A percentile compares a stretch with the other conserved stretches of the same genome.
Conservation (phyloP, 2,888 invertebrate species). For the Cephus nigrinus region DNA sequence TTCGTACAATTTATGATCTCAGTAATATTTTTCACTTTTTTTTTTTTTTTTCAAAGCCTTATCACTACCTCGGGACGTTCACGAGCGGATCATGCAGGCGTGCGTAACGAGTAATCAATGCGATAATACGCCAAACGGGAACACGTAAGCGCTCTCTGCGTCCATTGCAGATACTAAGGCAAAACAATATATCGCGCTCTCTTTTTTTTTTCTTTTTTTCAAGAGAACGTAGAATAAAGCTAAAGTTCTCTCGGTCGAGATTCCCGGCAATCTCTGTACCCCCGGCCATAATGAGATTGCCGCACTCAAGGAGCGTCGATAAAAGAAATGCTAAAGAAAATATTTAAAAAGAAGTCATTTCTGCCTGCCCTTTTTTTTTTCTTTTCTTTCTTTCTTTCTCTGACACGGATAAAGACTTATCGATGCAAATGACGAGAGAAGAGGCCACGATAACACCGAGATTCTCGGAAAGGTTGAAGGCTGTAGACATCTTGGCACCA, state of each 20-base stretch:
- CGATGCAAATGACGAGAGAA: not conserved
- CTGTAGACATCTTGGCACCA: slow-evolving; percentile 11
- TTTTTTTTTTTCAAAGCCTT: not conserved
- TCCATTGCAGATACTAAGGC: not conserved
- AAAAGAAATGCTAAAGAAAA: not conserved
- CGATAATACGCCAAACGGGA: not conserved
- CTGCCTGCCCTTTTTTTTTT: not conserved
- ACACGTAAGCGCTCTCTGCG: not conserved
- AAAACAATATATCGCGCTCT: not conserved
- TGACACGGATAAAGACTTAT: not conserved
- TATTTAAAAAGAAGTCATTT: not conserved
- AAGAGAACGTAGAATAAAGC: not conserved
- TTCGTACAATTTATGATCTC: not conserved
- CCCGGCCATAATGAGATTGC: not conserved
- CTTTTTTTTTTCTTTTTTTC: not conserved
- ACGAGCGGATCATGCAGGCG: not conserved
- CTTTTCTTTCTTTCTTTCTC: not conserved
- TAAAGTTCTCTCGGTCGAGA: not conserved
- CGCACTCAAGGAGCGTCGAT: not conserved
- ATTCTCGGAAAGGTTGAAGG: slow-evolving; percentile 2
- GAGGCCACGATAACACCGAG: not conserved
- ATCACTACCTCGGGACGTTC: not conserved
- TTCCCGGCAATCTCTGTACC: not conserved
- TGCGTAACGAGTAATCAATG: not conserved
- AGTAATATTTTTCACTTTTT: not conserved